Evolutionary conservation across 2,113 vertebrate species (phyloP).

Genomic region (Heterotilapia buettikoferi): DNA sequence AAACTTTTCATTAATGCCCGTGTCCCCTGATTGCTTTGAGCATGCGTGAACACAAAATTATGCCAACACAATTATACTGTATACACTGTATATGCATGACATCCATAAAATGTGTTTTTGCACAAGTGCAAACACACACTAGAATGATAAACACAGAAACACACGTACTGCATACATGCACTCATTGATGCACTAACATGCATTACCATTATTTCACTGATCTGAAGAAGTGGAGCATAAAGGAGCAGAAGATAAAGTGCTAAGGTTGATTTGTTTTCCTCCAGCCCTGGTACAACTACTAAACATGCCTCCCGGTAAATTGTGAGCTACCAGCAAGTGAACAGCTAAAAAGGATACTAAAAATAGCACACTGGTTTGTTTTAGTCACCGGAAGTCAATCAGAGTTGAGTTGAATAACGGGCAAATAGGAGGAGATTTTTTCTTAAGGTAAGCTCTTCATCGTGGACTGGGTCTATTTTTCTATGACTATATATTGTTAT

Average conservation of each 20-base stretch:
- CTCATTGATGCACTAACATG: neutral
- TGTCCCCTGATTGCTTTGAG: neutral
- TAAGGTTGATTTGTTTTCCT: neutral
- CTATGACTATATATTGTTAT: neutral
- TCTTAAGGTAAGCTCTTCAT: neutral
- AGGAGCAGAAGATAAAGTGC: neutral
- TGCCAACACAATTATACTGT: neutral
- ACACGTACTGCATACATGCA: neutral
- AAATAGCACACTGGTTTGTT: neutral
- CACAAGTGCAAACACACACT: neutral
- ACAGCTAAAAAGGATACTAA: neutral
- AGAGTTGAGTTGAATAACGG: neutral
- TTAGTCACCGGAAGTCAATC: neutral
- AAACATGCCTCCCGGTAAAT: neutral
- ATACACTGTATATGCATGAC: neutral
- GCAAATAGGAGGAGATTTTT: neutral
- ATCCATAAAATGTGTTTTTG: neutral
- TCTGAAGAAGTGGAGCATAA: conserved; percentile 25
- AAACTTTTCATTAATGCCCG: neutral
- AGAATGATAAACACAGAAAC: neutral
- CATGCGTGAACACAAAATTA: neutral
- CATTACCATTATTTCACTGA: neutral
- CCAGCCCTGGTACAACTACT: neutral
- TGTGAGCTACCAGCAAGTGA: neutral
- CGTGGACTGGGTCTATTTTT: neutral